Percentiles rank a stretch among this genome's conserved stretches.
Evolutionary conservation across 2,888 invertebrate species (phyloP).

Genomic region (Zygogramma bicolorata): DNA sequence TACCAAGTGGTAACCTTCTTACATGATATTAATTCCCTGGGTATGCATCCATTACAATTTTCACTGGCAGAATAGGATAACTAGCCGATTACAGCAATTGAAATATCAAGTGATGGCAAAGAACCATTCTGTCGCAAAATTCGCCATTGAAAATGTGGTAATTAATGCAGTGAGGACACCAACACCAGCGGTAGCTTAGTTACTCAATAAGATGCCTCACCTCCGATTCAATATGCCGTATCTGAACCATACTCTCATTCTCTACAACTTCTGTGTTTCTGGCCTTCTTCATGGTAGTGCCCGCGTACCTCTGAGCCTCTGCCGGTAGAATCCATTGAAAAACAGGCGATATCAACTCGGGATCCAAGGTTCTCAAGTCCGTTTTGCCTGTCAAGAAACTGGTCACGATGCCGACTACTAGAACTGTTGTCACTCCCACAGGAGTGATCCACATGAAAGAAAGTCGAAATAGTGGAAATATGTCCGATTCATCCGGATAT

Average conservation of each 20-base stretch:
- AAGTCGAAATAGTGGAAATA: constrained; percentile 81
- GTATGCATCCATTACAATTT: too few species aligned
- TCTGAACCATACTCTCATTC: constrained; percentile 44
- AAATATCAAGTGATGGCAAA: too few species aligned
- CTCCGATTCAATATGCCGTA: constrained; percentile 16
- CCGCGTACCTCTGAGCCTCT: constrained; percentile 52
- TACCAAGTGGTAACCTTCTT: too few species aligned
- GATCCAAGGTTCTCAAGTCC: constrained; percentile 69
- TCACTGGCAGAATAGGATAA: too few species aligned
- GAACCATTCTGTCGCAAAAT: too few species aligned
- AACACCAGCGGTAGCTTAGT: too few species aligned
- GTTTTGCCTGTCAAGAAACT: constrained; percentile 72
- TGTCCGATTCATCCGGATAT: constrained; percentile 67
- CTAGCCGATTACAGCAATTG: too few species aligned
- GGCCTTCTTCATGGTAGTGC: constrained; percentile 50
- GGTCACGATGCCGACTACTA: constrained; percentile 77
- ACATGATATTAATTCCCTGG: too few species aligned
- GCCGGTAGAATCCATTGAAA: constrained; percentile 68
- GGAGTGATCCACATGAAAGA: constrained; percentile 88
- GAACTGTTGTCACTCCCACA: constrained; percentile 75
- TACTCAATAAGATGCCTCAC: too few species aligned
- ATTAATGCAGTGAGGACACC: too few species aligned
- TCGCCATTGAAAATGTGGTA: too few species aligned
- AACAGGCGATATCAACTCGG: constrained; percentile 73
- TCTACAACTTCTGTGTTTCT: constrained; percentile 43